Percentiles rank a stretch among this genome's conserved stretches.
These are phyloP conservation scores for Leptinotarsa texana DNA, from an alignment of 1,140 invertebrate genomes.

Conservation along the genomic window DNA sequence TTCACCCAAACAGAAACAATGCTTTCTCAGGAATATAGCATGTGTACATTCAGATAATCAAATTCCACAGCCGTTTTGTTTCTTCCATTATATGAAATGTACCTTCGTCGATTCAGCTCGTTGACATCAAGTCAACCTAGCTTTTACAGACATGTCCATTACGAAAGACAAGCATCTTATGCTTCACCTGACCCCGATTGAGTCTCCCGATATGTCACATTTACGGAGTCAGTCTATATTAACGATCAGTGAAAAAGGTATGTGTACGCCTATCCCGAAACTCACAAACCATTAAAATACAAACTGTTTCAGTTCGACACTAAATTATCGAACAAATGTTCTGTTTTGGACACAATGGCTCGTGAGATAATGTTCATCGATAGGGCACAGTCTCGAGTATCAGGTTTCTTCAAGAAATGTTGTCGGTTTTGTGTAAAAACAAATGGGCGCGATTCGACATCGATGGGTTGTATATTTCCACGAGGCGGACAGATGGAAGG, in stretches of 20 bases:
- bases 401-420: background rate
- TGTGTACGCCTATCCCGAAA: background rate
- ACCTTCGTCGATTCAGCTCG: background rate
- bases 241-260: background rate
- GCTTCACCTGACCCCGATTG: background rate
- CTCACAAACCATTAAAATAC: constrained; percentile 6
- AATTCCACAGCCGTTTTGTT: too few relatives aligned
- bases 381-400: background rate
- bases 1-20: too few relatives aligned
- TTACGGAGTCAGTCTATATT: background rate
- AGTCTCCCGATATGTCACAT: constrained; percentile 5
- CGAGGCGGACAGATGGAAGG: background rate
- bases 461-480: background rate
- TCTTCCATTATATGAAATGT: background rate
- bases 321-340: constrained; percentile 4
- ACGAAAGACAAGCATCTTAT: constrained; percentile 6
- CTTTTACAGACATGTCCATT: background rate
- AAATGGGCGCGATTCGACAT: background rate
- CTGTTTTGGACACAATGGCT: constrained; percentile 5
- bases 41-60: too few relatives aligned
- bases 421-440: background rate
- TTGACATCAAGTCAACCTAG: background rate
- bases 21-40: too few relatives aligned
- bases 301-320: background rate
- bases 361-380: constrained; percentile 2